phyloP scores from a whole-genome alignment of 1,140 invertebrate species.

The Scaptomyza pallida region DNA sequence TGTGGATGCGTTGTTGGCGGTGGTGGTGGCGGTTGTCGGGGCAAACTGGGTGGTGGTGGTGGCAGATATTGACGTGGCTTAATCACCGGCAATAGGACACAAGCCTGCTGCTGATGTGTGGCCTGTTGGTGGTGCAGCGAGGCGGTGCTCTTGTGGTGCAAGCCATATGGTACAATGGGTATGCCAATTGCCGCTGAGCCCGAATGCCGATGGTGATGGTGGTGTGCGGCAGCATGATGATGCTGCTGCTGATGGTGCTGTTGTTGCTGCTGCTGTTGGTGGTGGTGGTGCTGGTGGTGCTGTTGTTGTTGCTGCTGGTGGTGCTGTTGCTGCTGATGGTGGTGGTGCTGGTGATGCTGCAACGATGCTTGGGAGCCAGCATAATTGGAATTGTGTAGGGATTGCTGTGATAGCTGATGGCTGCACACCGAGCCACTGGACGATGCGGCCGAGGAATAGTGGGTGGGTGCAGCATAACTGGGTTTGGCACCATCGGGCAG shows the following conservation, averaged over 20 bases:
- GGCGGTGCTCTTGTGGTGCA: slow-evolving; percentile 80
- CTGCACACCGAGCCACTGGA: slow-evolving; percentile 74
- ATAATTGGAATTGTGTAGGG: slow-evolving; percentile 75
- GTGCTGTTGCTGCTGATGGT: slow-evolving; percentile 10
- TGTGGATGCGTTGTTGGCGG: slow-evolving; percentile 79
- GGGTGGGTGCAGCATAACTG: slow-evolving; percentile 85
- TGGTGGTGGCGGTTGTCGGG: slow-evolving; percentile 85
- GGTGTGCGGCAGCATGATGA: slow-evolving; percentile 8
- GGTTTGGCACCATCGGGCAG: slow-evolving; percentile 85
- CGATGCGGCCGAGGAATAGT: slow-evolving; percentile 70
- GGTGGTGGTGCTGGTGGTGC: slow-evolving; percentile 28
- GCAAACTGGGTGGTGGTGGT: slow-evolving; percentile 85
- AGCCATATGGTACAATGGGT: slow-evolving; percentile 77
- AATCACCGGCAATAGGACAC: slow-evolving; percentile 81
- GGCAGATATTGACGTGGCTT: slow-evolving; percentile 83
- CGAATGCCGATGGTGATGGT: slow-evolving; percentile 53
- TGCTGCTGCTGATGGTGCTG: slow-evolving; percentile 6
- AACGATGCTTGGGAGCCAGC: slow-evolving; percentile 68
- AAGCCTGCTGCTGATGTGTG: slow-evolving; percentile 81
- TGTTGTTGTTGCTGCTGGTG: slow-evolving; percentile 43
- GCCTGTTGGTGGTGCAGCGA: slow-evolving; percentile 68
- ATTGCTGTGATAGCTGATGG: slow-evolving; percentile 72
- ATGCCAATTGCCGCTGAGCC: slow-evolving; percentile 77
- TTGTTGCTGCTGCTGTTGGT: slow-evolving; percentile 12
- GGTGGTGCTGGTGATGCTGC: slow-evolving; percentile 50